phyloP scores from a whole-genome alignment of 2,113 vertebrate species.

The Sisor rabdophorus region DNA sequence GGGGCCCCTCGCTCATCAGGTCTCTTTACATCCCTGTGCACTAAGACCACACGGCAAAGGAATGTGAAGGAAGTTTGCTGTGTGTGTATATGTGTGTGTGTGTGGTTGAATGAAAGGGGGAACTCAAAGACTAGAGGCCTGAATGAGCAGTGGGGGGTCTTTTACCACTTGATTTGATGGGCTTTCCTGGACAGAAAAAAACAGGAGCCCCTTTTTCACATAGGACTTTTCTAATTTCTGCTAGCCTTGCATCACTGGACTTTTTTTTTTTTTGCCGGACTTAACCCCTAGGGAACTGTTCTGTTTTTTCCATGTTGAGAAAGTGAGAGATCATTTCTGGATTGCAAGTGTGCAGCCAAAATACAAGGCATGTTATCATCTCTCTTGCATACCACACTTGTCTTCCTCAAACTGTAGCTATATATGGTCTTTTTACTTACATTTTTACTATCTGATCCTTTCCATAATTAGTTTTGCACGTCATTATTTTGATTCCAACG shows the following conservation, averaged over 20 bases:
- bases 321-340: constrained; percentile 18
- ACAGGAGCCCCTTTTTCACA: constrained; percentile 60
- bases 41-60: constrained; percentile 56
- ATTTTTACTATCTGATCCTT: constrained; percentile 1
- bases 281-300: constrained; percentile 33
- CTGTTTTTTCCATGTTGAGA: constrained; percentile 10
- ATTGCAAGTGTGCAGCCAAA: constrained; percentile 12
- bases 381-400: constrained; percentile 6
- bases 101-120: constrained; percentile 16
- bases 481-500: constrained; percentile 10
- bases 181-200: constrained; percentile 49
- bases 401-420: constrained; percentile 14
- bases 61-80: constrained; percentile 62
- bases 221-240: constrained; percentile 46
- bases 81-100: constrained; percentile 28
- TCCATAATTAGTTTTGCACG: constrained; percentile 11
- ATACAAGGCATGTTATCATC: constrained; percentile 13
- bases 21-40: constrained; percentile 47
- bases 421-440: constrained; percentile 2
- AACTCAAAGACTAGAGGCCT: constrained; percentile 50
- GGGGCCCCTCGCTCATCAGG: constrained; percentile 53
- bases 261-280: constrained; percentile 9
- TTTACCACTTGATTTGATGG: constrained; percentile 42
- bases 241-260: constrained; percentile 27
- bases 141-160: constrained; percentile 17